Evolutionary conservation across 2,888 invertebrate genomes (phyloP).

Genomic region (Cremastobaeus sp.): DNA sequence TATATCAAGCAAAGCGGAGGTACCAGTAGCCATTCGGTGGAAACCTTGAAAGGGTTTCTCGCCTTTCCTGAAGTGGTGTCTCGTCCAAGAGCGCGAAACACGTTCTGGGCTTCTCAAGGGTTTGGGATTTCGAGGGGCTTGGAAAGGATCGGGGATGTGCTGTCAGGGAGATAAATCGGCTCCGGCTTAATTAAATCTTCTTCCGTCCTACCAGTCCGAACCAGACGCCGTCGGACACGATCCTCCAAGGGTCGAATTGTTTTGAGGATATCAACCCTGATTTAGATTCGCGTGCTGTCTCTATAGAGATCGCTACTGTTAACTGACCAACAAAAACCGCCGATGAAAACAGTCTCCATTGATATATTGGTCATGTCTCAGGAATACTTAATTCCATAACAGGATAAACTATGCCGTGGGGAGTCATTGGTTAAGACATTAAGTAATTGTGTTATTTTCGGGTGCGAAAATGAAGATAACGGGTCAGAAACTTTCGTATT

Average conservation of each 20-base stretch:
- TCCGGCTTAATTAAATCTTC: constrained; percentile 79
- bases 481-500: neutral
- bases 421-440: constrained; percentile 19
- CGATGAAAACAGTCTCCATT: constrained; percentile 44
- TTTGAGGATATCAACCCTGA: constrained; percentile 77
- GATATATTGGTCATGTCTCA: constrained; percentile 33
- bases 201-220: constrained; percentile 73
- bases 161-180: constrained; percentile 79
- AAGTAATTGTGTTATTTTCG: constrained; percentile 37
- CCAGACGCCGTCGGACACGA: constrained; percentile 70
- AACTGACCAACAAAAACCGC: constrained; percentile 55
- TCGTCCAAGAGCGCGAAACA: constrained; percentile 63
- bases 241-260: constrained; percentile 74
- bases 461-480: constrained; percentile 1
- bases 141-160: constrained; percentile 71
- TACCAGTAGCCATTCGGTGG: constrained; percentile 44
- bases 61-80: constrained; percentile 50
- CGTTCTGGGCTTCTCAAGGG: constrained; percentile 69
- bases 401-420: constrained; percentile 35
- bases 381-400: constrained; percentile 38
- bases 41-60: constrained; percentile 63
- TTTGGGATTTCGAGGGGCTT: constrained; percentile 64
- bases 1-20: constrained; percentile 20
- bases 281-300: constrained; percentile 69
- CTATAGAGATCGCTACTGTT: constrained; percentile 56